Conservation (phyloP, 2,888 invertebrate species). For the Ecdyonurus torrentis region DNA sequence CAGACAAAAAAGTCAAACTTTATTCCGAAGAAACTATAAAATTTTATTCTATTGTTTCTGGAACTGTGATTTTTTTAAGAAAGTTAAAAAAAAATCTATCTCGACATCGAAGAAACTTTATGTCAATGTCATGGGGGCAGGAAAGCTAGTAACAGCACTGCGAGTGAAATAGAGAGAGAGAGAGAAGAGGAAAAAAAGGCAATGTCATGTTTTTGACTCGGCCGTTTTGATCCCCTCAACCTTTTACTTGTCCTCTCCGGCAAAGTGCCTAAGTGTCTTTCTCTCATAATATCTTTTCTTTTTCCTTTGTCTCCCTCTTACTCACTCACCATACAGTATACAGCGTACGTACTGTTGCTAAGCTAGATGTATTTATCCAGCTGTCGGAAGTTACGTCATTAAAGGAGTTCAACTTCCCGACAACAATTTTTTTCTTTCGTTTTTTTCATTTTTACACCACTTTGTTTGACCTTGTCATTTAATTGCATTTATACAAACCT, state of each 20-base stretch:
- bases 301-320: neutral
- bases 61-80: too few species aligned
- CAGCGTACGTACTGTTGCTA: neutral
- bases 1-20: too few species aligned
- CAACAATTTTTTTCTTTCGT: neutral
- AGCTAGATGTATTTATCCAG: neutral
- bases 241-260: neutral
- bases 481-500: too few species aligned
- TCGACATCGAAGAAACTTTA: too few species aligned
- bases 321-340: neutral
- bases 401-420: neutral
- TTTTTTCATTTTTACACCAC: too few species aligned
- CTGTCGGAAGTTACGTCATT: neutral
- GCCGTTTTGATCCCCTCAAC: neutral
- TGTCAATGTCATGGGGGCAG: too few species aligned
- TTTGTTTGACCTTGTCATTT: neutral
- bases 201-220: neutral
- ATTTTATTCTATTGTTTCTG: too few species aligned
- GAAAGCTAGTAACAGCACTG: too few species aligned
- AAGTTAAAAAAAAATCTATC: too few species aligned
- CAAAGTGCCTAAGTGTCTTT: neutral
- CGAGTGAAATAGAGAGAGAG: too few species aligned
- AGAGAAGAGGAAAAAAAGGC: too few species aligned
- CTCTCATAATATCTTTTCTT: neutral
- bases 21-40: too few species aligned